Conservation (phyloP, 1,140 invertebrate genomes). For the Helicorthomorpha holstii region DNA sequence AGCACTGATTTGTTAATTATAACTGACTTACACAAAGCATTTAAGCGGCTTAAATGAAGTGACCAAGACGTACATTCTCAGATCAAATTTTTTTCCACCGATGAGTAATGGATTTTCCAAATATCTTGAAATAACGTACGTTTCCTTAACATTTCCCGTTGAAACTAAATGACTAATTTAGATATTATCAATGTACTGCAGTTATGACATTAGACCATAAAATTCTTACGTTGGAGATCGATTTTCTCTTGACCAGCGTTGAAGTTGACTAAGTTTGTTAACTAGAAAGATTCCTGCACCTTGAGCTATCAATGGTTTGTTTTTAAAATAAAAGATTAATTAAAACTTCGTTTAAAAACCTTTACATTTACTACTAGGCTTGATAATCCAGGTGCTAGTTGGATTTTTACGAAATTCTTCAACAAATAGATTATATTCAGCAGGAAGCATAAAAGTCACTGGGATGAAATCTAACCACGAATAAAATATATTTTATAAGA, state of each 20-base stretch:
- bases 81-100: constrained; percentile 77
- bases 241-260: constrained; percentile 32
- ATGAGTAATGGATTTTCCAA: constrained; percentile 69
- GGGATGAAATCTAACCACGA: constrained; percentile 64
- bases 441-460: constrained; percentile 78
- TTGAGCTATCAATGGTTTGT: constrained; percentile 28
- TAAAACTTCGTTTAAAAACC: constrained; percentile 58
- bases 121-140: constrained; percentile 76
- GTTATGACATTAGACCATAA: not conserved
- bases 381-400: constrained; percentile 93
- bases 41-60: constrained; percentile 69
- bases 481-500: not conserved
- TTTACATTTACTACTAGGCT: constrained; percentile 82
- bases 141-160: constrained; percentile 52
- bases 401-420: constrained; percentile 83
- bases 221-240: constrained; percentile 4
- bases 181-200: not conserved
- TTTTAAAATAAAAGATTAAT: too few relatives aligned
- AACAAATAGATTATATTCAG: constrained; percentile 89
- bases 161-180: constrained; percentile 36
- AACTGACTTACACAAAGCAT: constrained; percentile 42
- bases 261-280: constrained; percentile 34
- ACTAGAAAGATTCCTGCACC: constrained; percentile 34
- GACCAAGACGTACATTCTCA: constrained; percentile 64
- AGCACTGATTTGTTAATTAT: constrained; percentile 16